Evolutionary conservation across 1,140 invertebrate species (phyloP).

Genomic region (Heliconius melpomene): DNA sequence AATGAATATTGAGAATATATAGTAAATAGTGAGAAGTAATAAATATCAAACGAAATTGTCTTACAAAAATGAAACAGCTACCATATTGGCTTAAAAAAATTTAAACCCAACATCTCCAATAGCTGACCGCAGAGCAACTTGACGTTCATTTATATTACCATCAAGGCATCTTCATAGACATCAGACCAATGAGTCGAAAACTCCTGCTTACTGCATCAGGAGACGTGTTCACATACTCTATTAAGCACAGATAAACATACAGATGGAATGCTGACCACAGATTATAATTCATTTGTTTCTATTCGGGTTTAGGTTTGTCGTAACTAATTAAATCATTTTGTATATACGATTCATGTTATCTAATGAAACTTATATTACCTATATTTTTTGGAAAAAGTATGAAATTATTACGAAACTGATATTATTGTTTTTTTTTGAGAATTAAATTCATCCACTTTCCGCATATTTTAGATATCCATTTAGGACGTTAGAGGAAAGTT

Average conservation of each 20-base stretch:
- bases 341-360: conserved; percentile 18
- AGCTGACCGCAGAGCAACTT: conserved; percentile 54
- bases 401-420: background rate
- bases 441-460: background rate
- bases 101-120: conserved; percentile 32
- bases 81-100: background rate
- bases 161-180: conserved; percentile 43
- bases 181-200: conserved; percentile 55
- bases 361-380: background rate
- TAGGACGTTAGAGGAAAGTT: too few relatives aligned
- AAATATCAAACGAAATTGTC: background rate
- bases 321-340: conserved; percentile 30
- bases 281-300: conserved; percentile 41
- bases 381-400: background rate
- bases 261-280: conserved; percentile 57
- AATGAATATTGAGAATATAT: background rate
- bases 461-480: too few relatives aligned
- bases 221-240: conserved; percentile 71
- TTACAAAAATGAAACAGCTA: background rate
- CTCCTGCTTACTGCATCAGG: conserved; percentile 51
- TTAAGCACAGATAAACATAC: conserved; percentile 70
- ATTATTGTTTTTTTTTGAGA: background rate
- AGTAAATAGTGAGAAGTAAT: background rate
- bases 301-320: conserved; percentile 33
- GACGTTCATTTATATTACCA: conserved; percentile 52